These are phyloP conservation scores for Canis aureus DNA, from an alignment of 2,113 vertebrate species.

Conservation along the genomic window DNA sequence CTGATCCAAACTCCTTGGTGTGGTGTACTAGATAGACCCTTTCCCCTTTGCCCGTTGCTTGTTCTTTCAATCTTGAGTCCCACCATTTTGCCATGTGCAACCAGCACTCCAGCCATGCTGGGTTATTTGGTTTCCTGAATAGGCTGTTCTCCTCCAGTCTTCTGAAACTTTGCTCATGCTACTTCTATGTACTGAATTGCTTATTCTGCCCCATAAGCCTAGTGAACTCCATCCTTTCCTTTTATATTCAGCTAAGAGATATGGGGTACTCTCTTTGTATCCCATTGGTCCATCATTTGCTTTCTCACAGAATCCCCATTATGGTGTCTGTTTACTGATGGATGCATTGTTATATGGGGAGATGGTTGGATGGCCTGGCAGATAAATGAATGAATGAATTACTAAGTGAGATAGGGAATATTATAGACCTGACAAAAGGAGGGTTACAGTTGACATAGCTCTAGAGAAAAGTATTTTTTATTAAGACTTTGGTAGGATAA, in stretches of 20 bases:
- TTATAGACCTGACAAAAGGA: conserved; percentile 10
- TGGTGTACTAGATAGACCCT: neutral
- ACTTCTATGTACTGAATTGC: neutral
- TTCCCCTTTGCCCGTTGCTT: neutral
- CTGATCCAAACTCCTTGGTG: neutral
- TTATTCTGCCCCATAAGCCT: neutral
- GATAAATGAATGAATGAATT: neutral
- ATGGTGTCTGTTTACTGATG: neutral
- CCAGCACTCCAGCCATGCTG: neutral
- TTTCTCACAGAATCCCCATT: neutral
- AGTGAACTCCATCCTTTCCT: neutral
- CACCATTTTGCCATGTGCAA: neutral
- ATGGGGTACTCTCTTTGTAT: neutral
- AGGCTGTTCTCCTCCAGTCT: fast-evolving
- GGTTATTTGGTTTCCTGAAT: neutral
- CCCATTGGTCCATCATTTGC: neutral
- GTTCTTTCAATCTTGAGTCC: neutral
- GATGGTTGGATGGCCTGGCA: neutral
- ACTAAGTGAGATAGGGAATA: neutral
- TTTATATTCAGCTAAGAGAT: neutral
- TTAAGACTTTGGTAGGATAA: conserved; percentile 39
- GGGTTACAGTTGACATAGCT: neutral
- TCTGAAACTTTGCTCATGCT: neutral
- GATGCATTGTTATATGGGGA: neutral
- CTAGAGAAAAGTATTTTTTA: conserved; percentile 19